Conservation (phyloP, 2,797 vertebrate species). For the Phoeniculus purpureus region DNA sequence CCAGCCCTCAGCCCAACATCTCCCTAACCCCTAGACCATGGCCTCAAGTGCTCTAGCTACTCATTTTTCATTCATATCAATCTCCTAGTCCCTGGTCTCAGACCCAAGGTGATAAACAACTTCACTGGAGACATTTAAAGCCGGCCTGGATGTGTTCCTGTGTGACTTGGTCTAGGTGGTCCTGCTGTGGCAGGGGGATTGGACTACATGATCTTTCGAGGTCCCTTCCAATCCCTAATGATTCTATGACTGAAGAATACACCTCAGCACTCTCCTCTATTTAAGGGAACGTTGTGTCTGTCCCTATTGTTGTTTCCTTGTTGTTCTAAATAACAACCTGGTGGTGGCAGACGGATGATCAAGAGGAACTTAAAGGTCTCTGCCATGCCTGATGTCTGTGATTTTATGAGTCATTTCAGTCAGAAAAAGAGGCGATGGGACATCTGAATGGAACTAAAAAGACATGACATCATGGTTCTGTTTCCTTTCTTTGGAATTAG, state of each 20-base stretch:
- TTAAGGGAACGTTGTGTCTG: neutral
- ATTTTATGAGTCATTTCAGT: slow-evolving; percentile 28
- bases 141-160: too few relatives aligned
- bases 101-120: too few relatives aligned
- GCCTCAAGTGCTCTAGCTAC: too few relatives aligned
- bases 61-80: too few relatives aligned
- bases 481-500: slow-evolving; percentile 34
- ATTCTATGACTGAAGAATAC: neutral
- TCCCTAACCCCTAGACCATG: too few relatives aligned
- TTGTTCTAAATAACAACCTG: neutral
- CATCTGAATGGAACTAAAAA: neutral
- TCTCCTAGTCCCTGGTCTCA: too few relatives aligned
- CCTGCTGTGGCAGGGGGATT: too few relatives aligned
- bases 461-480: slow-evolving; percentile 37
- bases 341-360: slow-evolving; percentile 4
- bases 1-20: too few relatives aligned
- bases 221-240: too few relatives aligned
- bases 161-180: too few relatives aligned
- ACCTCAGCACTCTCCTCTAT: neutral
- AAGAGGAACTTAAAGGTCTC: slow-evolving; percentile 32
- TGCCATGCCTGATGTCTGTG: neutral
- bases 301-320: neutral
- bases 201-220: too few relatives aligned
- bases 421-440: slow-evolving; percentile 1
- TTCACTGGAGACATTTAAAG: too few relatives aligned